Base-by-base conservation (phyloP, 2,113 vertebrate genomes). In the Actinemys pallida region DNA sequence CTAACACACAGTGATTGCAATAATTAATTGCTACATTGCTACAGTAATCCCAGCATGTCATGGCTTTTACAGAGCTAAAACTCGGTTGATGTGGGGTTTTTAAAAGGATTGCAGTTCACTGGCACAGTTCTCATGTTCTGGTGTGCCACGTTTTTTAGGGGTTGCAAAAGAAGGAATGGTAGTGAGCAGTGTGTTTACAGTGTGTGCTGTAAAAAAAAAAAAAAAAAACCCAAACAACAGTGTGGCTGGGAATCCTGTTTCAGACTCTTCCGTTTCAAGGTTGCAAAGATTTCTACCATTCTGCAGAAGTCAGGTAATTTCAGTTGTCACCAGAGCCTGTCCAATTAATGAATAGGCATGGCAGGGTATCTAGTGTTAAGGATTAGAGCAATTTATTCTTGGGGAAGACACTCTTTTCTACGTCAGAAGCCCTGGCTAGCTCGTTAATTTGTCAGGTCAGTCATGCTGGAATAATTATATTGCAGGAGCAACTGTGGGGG, bases 21-120 rank as follows among this genome's bases (percentile, higher is more conserved):
- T 78, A 92, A 90, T 96, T 54, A 42, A n/a, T 84, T 3, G 2
- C 57, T 87, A 29, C 4, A 5, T 72, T 75, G 52, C 45, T 45
- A 45, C 76, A 0, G 14, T 57, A n/a, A 88, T 92, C 35, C 22
- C n/a, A 49, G 80, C 45, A 90, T 90, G 86, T 94, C 31, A 3
- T 80, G 78, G 95, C 92, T 98, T 88, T 80, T 93, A 93, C 97
- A 98, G 98, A 98, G 98, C 94, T 92, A 94, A 93, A 98, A 98
- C 96, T 98, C 75, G 0, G 35, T 57, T 83, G 50, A 54, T 96
- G n/a, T 81, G 87, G 3, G 19, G 72, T 12, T 81, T 10, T 82
- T 84, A 72, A 69, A 79, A 95, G 80, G 56, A 83, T 87, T 90
- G 93, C 0, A 1, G 42, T 76, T 93, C 57, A 3, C 31, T 76